Percentiles rank a stretch among this genome's conserved stretches.
phyloP scores from a whole-genome alignment of 2,888 invertebrate species.

The Plebejus melissa region DNA sequence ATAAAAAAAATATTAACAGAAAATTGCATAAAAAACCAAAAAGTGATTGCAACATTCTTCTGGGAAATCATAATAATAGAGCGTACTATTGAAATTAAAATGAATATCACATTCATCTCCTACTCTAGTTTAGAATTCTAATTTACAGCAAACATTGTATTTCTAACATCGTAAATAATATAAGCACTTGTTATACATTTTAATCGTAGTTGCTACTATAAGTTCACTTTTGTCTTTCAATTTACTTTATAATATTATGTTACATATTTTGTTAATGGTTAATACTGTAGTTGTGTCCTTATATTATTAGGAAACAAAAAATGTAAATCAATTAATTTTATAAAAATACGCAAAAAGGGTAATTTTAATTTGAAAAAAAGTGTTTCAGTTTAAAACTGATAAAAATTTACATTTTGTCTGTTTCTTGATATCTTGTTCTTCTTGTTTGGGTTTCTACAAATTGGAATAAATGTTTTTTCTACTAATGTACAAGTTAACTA shows the following conservation, averaged over 20 bases:
- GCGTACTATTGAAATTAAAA: not conserved
- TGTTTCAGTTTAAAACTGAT: not conserved
- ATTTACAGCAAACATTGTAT: not conserved
- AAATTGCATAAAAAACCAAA: not conserved
- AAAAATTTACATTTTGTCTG: not conserved
- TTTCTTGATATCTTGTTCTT: not conserved
- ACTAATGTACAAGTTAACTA: not conserved
- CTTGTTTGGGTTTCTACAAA: not conserved
- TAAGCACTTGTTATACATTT: conserved; percentile 30
- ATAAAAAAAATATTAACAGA: not conserved
- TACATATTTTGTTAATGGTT: conserved; percentile 31
- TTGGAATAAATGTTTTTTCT: not conserved
- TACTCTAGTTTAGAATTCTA: conserved; percentile 4
- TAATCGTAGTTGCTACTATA: conserved; percentile 51
- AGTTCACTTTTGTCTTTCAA: conserved; percentile 77
- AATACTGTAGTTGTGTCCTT: conserved; percentile 29
- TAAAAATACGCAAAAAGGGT: not conserved
- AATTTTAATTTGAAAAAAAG: not conserved
- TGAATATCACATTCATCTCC: conserved; percentile 7
- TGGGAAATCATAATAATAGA: not conserved
- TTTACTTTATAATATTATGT: conserved; percentile 42
- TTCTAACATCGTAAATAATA: conserved; percentile 8
- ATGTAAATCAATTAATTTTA: not conserved
- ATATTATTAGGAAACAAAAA: not conserved
- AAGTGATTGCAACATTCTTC: not conserved